These are phyloP conservation scores for Thamnaconus septentrionalis DNA, from an alignment of 2,113 vertebrate genomes.

Conservation along the genomic window DNA sequence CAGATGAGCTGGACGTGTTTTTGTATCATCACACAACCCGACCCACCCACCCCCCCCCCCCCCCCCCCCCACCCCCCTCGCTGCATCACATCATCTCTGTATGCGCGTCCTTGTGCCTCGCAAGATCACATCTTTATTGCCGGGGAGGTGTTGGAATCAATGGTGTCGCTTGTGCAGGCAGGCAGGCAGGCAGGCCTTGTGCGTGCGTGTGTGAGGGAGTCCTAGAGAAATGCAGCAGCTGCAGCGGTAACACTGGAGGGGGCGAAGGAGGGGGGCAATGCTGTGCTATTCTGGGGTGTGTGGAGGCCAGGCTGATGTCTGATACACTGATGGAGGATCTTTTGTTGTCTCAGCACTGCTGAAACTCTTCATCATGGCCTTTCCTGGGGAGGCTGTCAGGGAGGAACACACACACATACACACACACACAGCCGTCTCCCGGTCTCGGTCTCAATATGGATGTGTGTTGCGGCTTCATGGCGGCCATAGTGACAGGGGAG, in stretches of 20 bases:
- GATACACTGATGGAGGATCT: constrained; percentile 61
- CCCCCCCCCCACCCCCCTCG: constrained; percentile 33
- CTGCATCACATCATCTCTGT: constrained; percentile 56
- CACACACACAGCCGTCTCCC: constrained; percentile 19
- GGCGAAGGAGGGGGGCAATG: constrained; percentile 38
- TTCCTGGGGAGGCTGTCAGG: constrained; percentile 15
- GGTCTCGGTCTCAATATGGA: constrained; percentile 41
- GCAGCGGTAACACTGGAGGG: constrained; percentile 62
- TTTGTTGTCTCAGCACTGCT: constrained; percentile 61
- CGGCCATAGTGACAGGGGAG: constrained; percentile 65
- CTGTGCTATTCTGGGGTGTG: constrained; percentile 66
- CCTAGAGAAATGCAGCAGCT: constrained; percentile 71
- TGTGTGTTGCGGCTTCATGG: constrained; percentile 66
- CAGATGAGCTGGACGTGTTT: constrained; percentile 42
- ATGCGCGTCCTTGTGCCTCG: constrained; percentile 56
- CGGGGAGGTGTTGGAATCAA: constrained; percentile 65
- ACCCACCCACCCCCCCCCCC: not conserved
- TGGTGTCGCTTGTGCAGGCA: constrained; percentile 53
- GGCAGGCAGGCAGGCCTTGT: too few species aligned
- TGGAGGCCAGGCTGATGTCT: constrained; percentile 47
- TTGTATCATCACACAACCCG: constrained; percentile 28
- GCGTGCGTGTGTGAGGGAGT: constrained; percentile 33
- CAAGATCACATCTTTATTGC: constrained; percentile 69
- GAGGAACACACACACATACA: constrained; percentile 14
- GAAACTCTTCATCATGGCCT: constrained; percentile 22